Evolutionary conservation across 2,888 invertebrate species (phyloP).

Genomic region (Exocentrus adspersus): DNA sequence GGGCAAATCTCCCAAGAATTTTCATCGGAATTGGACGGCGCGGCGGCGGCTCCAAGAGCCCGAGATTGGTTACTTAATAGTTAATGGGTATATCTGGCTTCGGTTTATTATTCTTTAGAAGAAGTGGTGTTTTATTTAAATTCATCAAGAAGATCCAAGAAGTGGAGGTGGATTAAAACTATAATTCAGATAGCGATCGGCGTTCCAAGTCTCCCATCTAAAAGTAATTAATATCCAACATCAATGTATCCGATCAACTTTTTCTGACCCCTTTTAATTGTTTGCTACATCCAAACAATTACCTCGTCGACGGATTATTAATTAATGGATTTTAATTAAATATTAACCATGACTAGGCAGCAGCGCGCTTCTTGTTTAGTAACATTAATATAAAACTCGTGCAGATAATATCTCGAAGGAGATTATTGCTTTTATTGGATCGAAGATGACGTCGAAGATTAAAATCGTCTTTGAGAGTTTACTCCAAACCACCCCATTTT

Average conservation of each 20-base stretch:
- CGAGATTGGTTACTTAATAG: no score
- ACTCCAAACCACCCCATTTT: no score
- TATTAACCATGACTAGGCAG: constrained; percentile 1
- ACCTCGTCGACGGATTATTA: constrained; percentile 17
- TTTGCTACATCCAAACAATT: constrained; percentile 25
- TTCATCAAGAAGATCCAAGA: no score
- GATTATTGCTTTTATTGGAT: no score
- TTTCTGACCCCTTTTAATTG: constrained; percentile 24
- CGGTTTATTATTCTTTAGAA: no score
- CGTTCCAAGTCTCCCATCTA: constrained; percentile 8
- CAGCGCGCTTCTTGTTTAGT: constrained; percentile 12
- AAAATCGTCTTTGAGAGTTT: no score
- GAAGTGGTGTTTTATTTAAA: no score
- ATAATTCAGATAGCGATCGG: not conserved
- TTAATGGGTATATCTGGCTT: no score
- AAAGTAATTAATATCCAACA: constrained; percentile 25
- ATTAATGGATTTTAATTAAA: constrained; percentile 23
- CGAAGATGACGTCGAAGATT: no score
- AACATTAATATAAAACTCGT: constrained; percentile 15
- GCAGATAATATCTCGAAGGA: constrained; percentile 6
- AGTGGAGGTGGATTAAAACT: no score
- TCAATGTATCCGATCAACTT: constrained; percentile 4
- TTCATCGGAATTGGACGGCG: not conserved
- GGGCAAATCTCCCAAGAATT: not conserved
- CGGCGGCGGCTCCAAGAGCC: no score